These are phyloP conservation scores for Serilophus lunatus DNA, from an alignment of 2,113 vertebrate species.

Conservation along the genomic window DNA sequence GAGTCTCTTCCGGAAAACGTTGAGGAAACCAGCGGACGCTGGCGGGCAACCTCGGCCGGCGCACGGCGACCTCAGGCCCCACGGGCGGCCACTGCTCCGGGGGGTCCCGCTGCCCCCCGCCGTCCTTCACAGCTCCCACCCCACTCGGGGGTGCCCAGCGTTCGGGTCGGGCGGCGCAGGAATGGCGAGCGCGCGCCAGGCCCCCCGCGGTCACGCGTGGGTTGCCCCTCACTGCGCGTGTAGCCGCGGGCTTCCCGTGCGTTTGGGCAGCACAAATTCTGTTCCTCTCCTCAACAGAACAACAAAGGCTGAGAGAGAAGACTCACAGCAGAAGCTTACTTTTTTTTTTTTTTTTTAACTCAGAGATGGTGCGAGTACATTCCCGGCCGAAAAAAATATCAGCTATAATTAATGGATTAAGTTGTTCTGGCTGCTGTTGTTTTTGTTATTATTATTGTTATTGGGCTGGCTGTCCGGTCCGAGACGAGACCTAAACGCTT, in stretches of 20 bases:
- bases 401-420: background rate
- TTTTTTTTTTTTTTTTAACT: background rate
- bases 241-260: background rate
- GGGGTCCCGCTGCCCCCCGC: no score
- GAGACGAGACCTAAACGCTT: conserved; percentile 6
- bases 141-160: no score
- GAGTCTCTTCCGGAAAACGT: background rate
- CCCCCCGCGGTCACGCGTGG: background rate
- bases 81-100: background rate
- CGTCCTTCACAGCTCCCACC: background rate
- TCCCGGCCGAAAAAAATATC: background rate
- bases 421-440: background rate
- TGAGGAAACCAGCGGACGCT: background rate
- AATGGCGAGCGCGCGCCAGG: background rate
- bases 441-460: background rate
- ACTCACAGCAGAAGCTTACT: background rate
- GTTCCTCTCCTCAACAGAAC: background rate
- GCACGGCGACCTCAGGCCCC: background rate
- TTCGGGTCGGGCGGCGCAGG: background rate
- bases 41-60: no score
- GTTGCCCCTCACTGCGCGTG: accelerated
- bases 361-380: background rate
- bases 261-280: accelerated
- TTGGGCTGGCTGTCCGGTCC: background rate
- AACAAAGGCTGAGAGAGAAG: background rate